A percentile compares a stretch with the other conserved stretches of the same genome.
Conservation (phyloP, 1,140 invertebrate genomes). For the Eurytemora carolleeae region DNA sequence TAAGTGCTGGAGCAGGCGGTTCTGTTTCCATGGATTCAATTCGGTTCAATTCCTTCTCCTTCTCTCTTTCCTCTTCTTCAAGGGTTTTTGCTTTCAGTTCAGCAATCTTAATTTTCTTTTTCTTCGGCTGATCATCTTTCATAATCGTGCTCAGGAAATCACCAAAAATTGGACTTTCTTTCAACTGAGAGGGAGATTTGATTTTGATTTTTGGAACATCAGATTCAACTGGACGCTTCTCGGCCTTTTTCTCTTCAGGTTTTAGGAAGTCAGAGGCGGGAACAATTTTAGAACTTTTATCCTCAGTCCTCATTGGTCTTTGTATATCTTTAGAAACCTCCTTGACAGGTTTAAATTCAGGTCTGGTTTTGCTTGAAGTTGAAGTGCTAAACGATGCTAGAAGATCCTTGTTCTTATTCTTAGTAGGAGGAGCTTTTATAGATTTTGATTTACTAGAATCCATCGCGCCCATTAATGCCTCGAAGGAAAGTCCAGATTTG, state of each 20-base stretch:
- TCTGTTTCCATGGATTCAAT: background rate
- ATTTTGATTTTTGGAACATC: background rate
- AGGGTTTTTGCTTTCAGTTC: background rate
- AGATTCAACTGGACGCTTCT: background rate
- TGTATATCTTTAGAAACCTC: background rate
- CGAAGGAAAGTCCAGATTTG: background rate
- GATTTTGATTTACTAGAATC: background rate
- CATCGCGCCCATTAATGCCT: background rate
- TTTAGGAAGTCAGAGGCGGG: background rate
- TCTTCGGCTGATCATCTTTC: background rate
- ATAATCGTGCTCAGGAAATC: background rate
- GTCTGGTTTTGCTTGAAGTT: background rate
- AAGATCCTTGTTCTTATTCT: background rate
- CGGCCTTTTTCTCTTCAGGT: background rate
- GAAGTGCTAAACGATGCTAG: background rate
- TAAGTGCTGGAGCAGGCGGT: background rate
- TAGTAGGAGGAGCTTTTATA: background rate
- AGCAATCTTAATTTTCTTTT: background rate
- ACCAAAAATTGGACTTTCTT: background rate
- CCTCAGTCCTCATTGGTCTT: background rate
- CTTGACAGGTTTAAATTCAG: background rate
- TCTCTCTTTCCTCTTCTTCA: background rate
- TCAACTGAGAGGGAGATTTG: background rate
- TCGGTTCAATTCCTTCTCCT: constrained; percentile 1
- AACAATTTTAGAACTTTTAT: background rate